phyloP scores from a whole-genome alignment of 2,113 vertebrate species.

The Chauna torquata region DNA sequence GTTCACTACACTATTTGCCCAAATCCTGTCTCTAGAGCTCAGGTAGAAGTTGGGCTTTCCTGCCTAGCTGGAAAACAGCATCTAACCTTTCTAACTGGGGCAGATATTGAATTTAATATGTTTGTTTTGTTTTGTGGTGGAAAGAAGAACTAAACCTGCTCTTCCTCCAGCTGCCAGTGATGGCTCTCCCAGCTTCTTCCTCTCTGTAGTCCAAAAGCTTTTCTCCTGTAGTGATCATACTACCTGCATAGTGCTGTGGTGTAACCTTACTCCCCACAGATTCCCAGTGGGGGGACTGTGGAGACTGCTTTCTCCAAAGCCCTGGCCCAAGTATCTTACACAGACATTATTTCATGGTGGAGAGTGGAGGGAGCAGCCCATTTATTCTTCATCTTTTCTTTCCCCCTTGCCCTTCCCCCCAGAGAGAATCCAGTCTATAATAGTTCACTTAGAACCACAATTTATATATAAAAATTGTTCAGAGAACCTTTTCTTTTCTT shows the following conservation, averaged over 20 bases:
- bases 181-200: not conserved
- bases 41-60: not conserved
- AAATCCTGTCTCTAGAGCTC: not conserved
- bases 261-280: not conserved
- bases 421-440: not conserved
- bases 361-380: not conserved
- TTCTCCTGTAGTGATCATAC: not conserved
- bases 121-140: not conserved
- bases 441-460: not conserved
- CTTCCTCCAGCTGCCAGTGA: not conserved
- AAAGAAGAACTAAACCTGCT: not conserved
- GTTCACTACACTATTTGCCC: not conserved
- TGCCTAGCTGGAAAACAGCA: not conserved
- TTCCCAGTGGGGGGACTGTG: not conserved
- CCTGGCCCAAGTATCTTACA: not conserved
- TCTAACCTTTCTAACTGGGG: not conserved
- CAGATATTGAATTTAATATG: not conserved
- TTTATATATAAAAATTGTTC: not conserved
- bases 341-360: not conserved
- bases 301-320: not conserved
- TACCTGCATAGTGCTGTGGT: not conserved
- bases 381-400: not conserved
- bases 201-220: not conserved
- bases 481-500: not conserved
- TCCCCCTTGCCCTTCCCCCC: not conserved